Evolutionary conservation across 2,888 invertebrate genomes (phyloP).

Genomic region (Chaetoderma sp.): DNA sequence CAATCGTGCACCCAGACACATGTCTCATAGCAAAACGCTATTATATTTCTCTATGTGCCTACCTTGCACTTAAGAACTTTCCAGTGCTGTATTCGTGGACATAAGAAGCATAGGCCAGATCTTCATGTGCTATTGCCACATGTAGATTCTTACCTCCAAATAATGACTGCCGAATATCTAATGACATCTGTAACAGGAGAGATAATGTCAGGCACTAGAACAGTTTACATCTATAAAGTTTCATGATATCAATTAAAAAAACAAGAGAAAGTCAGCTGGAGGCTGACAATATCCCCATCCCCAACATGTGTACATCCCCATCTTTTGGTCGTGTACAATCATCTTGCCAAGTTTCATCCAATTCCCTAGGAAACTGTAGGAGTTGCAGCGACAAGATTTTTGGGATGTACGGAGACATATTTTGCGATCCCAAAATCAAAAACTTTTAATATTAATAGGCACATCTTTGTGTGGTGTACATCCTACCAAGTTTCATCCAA

Average conservation of each 20-base stretch:
- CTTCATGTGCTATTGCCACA: slow-evolving; percentile 91
- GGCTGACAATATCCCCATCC: too few species aligned
- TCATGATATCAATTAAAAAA: not conserved
- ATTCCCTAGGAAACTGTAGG: too few species aligned
- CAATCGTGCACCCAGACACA: too few species aligned
- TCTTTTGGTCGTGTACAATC: too few species aligned
- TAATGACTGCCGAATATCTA: slow-evolving; percentile 80
- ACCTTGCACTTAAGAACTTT: slow-evolving; percentile 83
- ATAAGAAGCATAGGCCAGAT: slow-evolving; percentile 92
- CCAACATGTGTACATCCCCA: too few species aligned
- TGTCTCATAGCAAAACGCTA: too few species aligned
- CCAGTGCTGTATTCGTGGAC: slow-evolving; percentile 93
- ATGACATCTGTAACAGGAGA: slow-evolving; percentile 69
- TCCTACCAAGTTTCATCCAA: too few species aligned
- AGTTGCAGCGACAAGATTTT: too few species aligned
- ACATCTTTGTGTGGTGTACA: too few species aligned
- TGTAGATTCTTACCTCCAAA: slow-evolving; percentile 88
- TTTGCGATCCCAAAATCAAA: not conserved
- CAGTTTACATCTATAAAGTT: not conserved
- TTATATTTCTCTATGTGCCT: too few species aligned
- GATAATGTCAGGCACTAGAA: not conserved
- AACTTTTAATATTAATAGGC: not conserved
- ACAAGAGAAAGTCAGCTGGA: too few species aligned
- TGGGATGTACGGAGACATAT: not conserved
- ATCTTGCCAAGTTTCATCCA: too few species aligned